A percentile compares a stretch with the other conserved stretches of the same genome.
phyloP scores from a whole-genome alignment of 2,113 vertebrate species.

The Beaufortia kweichowensis region DNA sequence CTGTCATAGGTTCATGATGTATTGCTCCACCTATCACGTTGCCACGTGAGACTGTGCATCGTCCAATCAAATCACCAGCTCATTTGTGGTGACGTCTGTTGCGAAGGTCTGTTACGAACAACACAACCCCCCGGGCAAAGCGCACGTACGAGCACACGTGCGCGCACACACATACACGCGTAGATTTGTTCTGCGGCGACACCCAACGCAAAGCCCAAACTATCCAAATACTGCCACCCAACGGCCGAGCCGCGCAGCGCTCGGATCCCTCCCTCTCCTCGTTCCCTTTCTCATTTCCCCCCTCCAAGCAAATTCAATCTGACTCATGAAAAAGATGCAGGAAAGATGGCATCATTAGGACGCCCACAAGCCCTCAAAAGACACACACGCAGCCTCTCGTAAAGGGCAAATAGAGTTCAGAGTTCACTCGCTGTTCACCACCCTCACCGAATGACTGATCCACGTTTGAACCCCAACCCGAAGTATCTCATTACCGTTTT shows the following conservation, averaged over 20 bases:
- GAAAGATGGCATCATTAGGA: constrained; percentile 59
- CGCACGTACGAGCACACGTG: constrained; percentile 23
- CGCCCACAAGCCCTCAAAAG: constrained; percentile 45
- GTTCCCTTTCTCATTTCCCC: constrained; percentile 49
- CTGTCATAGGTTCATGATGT: constrained; percentile 18
- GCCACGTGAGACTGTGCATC: not conserved
- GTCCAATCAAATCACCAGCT: constrained; percentile 43
- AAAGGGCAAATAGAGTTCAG: constrained; percentile 62
- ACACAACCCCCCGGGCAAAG: not conserved
- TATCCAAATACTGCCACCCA: constrained; percentile 56
- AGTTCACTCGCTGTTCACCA: constrained; percentile 62
- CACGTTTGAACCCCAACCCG: constrained; percentile 53
- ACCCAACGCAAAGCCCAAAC: constrained; percentile 37
- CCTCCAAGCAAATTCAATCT: constrained; percentile 51
- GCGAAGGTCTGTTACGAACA: constrained; percentile 46
- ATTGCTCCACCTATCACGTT: constrained; percentile 25
- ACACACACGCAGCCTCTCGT: constrained; percentile 38
- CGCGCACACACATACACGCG: constrained; percentile 24
- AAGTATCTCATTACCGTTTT: constrained; percentile 58
- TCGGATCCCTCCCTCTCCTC: not conserved
- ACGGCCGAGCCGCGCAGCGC: constrained; percentile 29
- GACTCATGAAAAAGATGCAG: constrained; percentile 52
- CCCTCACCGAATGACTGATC: constrained; percentile 58
- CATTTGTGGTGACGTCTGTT: constrained; percentile 50
- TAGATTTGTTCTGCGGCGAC: constrained; percentile 36